Percentiles rank a stretch among this genome's conserved stretches.
phyloP scores from a whole-genome alignment of 2,113 vertebrate species.

The Oreochromis niloticus region DNA sequence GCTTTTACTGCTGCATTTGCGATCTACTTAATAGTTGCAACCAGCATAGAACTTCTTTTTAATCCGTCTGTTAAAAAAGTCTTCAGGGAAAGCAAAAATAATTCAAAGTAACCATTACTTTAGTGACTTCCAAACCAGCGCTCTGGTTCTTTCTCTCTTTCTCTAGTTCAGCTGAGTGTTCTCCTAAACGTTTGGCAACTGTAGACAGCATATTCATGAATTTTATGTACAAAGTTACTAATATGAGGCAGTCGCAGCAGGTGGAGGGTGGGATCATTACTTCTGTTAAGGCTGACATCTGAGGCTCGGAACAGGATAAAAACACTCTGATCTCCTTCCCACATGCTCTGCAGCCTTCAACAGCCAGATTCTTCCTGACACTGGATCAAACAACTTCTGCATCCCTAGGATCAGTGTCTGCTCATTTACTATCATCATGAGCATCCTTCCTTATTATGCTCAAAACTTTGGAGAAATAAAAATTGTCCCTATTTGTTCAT shows the following conservation, averaged over 20 bases:
- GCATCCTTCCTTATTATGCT: not conserved
- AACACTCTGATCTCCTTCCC: constrained; percentile 53
- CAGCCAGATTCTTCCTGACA: constrained; percentile 29
- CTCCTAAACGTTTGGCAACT: not conserved
- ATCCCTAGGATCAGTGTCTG: not conserved
- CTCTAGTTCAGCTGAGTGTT: not conserved
- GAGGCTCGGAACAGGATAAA: constrained; percentile 30
- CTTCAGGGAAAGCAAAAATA: rapidly evolving
- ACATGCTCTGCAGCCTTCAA: constrained; percentile 15
- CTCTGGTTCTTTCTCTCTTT: not conserved
- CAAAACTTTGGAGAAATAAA: not conserved
- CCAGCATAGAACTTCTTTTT: not conserved
- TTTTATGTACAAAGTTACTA: constrained; percentile 31
- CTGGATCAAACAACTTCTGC: constrained; percentile 36
- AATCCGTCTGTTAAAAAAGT: not conserved
- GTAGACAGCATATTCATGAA: constrained; percentile 1
- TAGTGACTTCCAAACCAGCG: not conserved
- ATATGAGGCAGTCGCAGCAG: constrained; percentile 36
- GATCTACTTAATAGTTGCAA: not conserved
- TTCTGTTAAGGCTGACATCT: constrained; percentile 37
- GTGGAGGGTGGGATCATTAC: constrained; percentile 37
- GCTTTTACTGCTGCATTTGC: not conserved
- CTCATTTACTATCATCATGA: constrained; percentile 7
- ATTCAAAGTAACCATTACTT: not conserved
- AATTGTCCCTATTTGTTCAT: not conserved